Conservation (phyloP, 2,113 vertebrate species). For the Casuarius casuarius region DNA sequence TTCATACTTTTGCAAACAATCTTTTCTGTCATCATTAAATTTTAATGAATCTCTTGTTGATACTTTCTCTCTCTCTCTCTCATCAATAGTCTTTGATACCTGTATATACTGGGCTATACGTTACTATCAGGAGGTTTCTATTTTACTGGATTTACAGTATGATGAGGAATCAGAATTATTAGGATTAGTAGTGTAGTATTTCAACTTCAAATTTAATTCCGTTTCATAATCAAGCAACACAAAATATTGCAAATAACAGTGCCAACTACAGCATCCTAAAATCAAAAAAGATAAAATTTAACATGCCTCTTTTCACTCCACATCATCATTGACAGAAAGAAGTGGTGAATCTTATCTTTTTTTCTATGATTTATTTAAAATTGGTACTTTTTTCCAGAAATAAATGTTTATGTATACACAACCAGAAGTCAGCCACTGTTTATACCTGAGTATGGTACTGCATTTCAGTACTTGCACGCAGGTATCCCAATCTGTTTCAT, state of each 20-base stretch:
- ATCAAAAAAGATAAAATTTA: neutral
- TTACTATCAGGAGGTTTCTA: neutral
- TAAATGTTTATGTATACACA: neutral
- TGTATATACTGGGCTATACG: neutral
- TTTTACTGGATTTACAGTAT: constrained; percentile 6
- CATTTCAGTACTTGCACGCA: neutral
- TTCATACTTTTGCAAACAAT: neutral
- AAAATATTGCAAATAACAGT: constrained; percentile 1
- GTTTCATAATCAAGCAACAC: neutral
- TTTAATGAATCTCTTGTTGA: constrained; percentile 23
- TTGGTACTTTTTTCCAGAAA: neutral
- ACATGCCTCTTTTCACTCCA: neutral
- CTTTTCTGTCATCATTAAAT: constrained; percentile 19
- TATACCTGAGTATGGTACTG: neutral
- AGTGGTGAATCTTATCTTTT: neutral
- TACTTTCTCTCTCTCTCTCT: neutral
- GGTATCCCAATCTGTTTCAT: neutral
- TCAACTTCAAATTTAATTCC: constrained; percentile 22
- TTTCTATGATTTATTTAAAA: neutral
- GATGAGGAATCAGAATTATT: constrained; percentile 13
- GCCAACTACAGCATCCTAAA: neutral
- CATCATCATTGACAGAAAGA: neutral
- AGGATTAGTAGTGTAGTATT: neutral
- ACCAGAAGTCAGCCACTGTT: neutral
- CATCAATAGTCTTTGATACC: neutral